Evolutionary conservation across 2,113 vertebrate genomes (phyloP).

Genomic region (Erpornis zantholeuca): DNA sequence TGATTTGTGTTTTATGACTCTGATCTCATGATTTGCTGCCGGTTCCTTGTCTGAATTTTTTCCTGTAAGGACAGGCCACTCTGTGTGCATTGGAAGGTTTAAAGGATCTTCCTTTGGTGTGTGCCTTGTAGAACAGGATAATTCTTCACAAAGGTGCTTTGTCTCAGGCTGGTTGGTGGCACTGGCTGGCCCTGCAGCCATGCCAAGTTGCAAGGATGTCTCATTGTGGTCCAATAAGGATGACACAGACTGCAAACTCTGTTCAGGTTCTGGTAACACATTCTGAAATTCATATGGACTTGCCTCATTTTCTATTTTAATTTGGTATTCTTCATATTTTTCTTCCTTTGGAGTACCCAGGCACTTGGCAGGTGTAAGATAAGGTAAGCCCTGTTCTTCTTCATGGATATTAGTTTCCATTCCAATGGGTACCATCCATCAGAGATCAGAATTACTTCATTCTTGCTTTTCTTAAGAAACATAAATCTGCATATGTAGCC

Average conservation of each 20-base stretch:
- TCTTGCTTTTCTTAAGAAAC: neutral
- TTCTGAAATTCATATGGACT: neutral
- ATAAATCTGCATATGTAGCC: neutral
- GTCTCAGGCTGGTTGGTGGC: neutral
- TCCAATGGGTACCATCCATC: slow-evolving; percentile 43
- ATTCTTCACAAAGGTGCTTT: neutral
- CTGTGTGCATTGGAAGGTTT: neutral
- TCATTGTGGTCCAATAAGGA: neutral
- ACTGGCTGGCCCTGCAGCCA: neutral
- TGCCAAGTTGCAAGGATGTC: neutral
- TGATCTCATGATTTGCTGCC: slow-evolving; percentile 26
- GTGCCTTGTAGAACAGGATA: neutral
- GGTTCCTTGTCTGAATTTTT: neutral
- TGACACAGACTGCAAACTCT: neutral
- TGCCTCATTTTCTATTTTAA: neutral
- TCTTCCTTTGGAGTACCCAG: neutral
- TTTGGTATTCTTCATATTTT: neutral
- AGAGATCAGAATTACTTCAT: slow-evolving; percentile 28
- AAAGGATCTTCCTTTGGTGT: neutral
- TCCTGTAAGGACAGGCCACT: neutral
- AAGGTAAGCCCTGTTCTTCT: slow-evolving; percentile 29
- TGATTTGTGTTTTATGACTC: slow-evolving; percentile 75
- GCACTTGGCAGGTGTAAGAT: neutral
- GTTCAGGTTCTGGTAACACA: neutral
- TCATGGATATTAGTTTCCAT: slow-evolving; percentile 73